Evolutionary conservation across 2,113 vertebrate species (phyloP).

Genomic region (Lethenteron reissneri): DNA sequence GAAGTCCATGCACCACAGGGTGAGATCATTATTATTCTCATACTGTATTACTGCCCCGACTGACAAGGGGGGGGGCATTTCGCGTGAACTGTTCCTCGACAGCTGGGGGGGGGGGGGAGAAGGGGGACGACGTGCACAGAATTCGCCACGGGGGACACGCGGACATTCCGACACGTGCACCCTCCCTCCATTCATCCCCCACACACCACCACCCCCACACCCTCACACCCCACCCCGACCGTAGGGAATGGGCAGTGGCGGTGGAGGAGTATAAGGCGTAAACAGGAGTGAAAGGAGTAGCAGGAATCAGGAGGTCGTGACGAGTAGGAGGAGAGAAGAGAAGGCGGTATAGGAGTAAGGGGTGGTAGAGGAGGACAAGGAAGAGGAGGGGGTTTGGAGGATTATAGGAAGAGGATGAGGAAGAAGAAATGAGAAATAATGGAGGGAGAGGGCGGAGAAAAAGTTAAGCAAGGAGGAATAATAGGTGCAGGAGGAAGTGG

Average conservation of each 20-base stretch:
- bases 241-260: neutral
- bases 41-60: no score
- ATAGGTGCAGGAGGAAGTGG: conserved; percentile 7
- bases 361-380: conserved; percentile 7
- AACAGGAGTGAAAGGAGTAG: conserved; percentile 4
- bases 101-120: no score
- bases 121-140: no score
- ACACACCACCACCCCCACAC: no score
- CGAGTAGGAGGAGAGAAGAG: conserved; percentile 9
- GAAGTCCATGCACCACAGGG: no score
- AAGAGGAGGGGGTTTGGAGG: conserved; percentile 8
- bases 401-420: neutral
- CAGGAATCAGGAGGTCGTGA: conserved; percentile 8
- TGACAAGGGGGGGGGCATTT: no score
- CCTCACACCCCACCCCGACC: neutral
- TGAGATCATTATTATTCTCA: no score
- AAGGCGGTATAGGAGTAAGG: conserved; percentile 9
- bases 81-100: no score
- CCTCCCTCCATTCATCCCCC: no score
- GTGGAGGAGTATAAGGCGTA: neutral
- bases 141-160: no score
- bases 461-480: conserved; percentile 7
- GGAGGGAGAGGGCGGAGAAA: conserved; percentile 9
- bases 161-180: no score
- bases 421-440: neutral